Conservation (phyloP, 2,888 invertebrate species). For the Dasysyrphus tricinctus region DNA sequence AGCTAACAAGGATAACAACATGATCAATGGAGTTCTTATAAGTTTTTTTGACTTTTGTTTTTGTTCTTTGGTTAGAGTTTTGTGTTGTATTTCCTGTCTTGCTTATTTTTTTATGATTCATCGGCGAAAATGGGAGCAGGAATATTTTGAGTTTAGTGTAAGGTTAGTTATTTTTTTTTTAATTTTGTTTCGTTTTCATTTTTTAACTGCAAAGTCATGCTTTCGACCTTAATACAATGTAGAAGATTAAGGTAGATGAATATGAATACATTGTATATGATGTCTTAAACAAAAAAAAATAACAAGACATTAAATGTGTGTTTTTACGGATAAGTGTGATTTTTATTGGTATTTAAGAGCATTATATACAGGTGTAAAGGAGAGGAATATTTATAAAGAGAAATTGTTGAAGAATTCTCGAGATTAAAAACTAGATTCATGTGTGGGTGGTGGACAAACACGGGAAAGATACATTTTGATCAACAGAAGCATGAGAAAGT, state of each 20-base stretch:
- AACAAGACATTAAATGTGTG: background rate
- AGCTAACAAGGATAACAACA: constrained; percentile 75
- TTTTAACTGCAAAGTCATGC: constrained; percentile 32
- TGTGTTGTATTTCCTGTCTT: constrained; percentile 37
- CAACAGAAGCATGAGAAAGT: background rate
- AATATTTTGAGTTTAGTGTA: constrained; percentile 45
- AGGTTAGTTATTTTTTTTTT: constrained; percentile 5
- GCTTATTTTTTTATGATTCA: constrained; percentile 38
- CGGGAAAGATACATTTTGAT: background rate
- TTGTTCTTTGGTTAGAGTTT: background rate
- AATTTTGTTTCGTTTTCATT: background rate
- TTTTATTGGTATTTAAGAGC: background rate
- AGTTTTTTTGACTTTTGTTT: background rate
- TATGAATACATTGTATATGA: constrained; percentile 6
- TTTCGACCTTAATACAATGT: constrained; percentile 42
- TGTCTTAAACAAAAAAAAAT: background rate
- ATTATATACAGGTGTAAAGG: background rate
- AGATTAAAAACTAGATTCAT: background rate
- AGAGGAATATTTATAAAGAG: background rate
- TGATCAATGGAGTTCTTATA: constrained; percentile 69
- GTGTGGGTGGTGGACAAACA: background rate
- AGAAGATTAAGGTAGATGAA: background rate
- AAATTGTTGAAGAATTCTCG: background rate
- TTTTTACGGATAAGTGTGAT: background rate
- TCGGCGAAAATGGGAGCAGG: constrained; percentile 51